phyloP scores from a whole-genome alignment of 2,113 vertebrate genomes.

The Potamarius usumacintae region DNA sequence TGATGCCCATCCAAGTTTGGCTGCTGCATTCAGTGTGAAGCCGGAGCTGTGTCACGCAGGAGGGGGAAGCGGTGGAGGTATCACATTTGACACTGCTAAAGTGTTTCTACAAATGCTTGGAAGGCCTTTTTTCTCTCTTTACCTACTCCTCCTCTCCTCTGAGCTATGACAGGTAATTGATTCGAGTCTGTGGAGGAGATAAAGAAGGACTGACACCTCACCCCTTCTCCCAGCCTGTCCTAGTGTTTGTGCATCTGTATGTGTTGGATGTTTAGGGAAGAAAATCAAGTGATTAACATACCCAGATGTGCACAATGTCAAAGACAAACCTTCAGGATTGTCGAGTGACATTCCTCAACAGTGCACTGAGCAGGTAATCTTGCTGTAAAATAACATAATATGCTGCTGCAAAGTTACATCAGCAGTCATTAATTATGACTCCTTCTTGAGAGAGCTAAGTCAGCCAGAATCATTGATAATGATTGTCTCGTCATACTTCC shows the following conservation, averaged over 20 bases:
- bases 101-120: conserved; percentile 61
- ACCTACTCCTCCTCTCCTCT: conserved; percentile 30
- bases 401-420: conserved; percentile 39
- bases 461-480: conserved; percentile 29
- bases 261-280: conserved; percentile 27
- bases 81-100: conserved; percentile 58
- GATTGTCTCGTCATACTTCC: conserved; percentile 25
- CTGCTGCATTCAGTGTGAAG: conserved; percentile 40
- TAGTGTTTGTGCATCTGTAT: conserved; percentile 37
- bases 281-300: conserved; percentile 41
- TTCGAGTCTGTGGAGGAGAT: conserved; percentile 45
- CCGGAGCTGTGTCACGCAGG: conserved; percentile 47
- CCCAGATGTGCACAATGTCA: conserved; percentile 34
- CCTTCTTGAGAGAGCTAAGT: conserved; percentile 20
- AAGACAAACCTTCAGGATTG: conserved; percentile 40
- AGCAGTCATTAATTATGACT: conserved; percentile 53
- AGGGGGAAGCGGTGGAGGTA: conserved; percentile 54
- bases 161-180: conserved; percentile 55
- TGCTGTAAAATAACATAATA: conserved; percentile 44
- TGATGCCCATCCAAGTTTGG: conserved; percentile 50
- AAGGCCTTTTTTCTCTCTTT: conserved; percentile 44
- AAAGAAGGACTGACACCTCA: conserved; percentile 46
- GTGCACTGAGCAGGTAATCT: conserved; percentile 42
- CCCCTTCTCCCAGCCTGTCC: conserved; percentile 18
- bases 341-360: conserved; percentile 49